Conservation (phyloP, 2,113 vertebrate species). For the Chloebia gouldiae region DNA sequence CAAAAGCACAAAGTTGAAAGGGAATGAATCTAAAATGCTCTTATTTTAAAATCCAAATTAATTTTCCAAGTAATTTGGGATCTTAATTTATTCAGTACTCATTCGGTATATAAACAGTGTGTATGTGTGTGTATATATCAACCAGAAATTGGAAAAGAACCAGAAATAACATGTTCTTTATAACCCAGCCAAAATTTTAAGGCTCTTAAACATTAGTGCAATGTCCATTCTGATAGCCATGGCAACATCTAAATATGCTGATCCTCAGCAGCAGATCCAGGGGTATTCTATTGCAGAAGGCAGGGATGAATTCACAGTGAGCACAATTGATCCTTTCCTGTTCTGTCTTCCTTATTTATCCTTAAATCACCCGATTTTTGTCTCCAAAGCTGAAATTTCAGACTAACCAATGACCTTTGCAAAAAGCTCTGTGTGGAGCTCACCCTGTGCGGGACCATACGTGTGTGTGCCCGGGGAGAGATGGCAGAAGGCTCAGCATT, state of each 20-base stretch:
- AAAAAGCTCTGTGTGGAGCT: neutral
- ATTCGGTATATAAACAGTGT: neutral
- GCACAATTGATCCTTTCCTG: neutral
- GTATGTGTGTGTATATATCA: neutral
- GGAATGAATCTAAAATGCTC: neutral
- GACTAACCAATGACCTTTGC: neutral
- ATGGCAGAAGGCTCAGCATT: neutral
- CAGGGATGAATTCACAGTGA: neutral
- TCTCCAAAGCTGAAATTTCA: neutral
- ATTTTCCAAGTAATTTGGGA: neutral
- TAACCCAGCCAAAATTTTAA: neutral
- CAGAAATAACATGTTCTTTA: neutral
- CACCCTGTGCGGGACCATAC: neutral
- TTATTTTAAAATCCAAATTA: neutral
- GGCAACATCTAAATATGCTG: neutral
- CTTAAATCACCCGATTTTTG: neutral
- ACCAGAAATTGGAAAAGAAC: neutral
- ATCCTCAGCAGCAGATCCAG: neutral
- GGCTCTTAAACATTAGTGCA: neutral
- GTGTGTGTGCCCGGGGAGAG: neutral
- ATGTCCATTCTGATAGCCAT: neutral
- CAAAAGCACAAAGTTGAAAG: neutral
- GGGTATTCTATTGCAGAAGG: neutral
- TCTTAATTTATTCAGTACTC: neutral
- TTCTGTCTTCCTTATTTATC: neutral